These are phyloP conservation scores for Hypselothyrea guttata DNA, from an alignment of 2,888 invertebrate species.

Conservation along the genomic window DNA sequence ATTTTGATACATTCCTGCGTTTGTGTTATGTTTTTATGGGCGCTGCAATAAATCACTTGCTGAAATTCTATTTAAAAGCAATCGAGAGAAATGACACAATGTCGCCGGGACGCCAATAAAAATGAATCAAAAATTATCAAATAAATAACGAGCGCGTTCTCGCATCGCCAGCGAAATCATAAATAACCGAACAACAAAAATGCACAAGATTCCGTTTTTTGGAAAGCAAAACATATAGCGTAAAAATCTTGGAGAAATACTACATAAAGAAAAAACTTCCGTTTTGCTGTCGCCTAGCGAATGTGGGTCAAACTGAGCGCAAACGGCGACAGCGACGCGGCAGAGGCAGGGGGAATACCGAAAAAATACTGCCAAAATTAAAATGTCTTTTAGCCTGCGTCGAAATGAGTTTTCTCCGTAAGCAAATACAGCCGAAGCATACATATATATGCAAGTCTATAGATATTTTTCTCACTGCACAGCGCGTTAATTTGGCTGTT, in stretches of 20 bases:
- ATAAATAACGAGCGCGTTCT: slow-evolving; percentile 64
- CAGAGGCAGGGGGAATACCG: not conserved
- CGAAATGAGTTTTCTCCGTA: too few species aligned
- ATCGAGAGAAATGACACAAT: slow-evolving; percentile 70
- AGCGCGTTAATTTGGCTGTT: slow-evolving; percentile 35
- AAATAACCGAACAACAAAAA: slow-evolving; percentile 45
- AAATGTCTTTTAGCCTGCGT: too few species aligned
- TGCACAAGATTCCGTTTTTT: slow-evolving; percentile 45
- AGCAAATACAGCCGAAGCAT: too few species aligned
- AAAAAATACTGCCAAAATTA: slow-evolving; percentile 2
- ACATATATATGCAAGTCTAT: not conserved
- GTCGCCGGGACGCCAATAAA: slow-evolving; percentile 63
- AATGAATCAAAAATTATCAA: slow-evolving; percentile 77
- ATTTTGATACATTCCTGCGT: slow-evolving; percentile 15
- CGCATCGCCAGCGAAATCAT: slow-evolving; percentile 32
- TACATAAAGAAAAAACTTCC: slow-evolving; percentile 65
- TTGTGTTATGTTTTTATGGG: slow-evolving; percentile 19
- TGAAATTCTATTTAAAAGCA: slow-evolving; percentile 55
- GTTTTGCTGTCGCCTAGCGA: slow-evolving; percentile 44
- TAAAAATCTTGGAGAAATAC: slow-evolving; percentile 42
- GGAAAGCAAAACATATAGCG: slow-evolving; percentile 32
- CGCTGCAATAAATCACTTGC: slow-evolving; percentile 60
- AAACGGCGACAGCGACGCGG: slow-evolving; percentile 1
- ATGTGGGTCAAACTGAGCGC: too few species aligned
- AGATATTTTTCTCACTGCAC: slow-evolving; percentile 29